phyloP scores from a whole-genome alignment of 2,797 vertebrate genomes.

The Arctocebus calabarensis region DNA sequence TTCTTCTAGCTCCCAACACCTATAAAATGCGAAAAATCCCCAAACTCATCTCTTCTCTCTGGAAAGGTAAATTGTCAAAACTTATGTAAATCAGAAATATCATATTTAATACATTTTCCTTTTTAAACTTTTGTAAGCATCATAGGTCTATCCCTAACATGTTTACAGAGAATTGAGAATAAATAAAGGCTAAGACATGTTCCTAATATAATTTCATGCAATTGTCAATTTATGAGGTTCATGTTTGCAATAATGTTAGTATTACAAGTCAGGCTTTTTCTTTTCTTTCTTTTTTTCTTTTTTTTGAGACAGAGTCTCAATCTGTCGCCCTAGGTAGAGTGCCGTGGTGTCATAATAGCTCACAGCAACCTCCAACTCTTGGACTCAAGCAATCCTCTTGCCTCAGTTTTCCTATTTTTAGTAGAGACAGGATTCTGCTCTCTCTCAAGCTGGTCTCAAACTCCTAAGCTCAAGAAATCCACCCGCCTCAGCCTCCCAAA shows the following conservation, averaged over 20 bases:
- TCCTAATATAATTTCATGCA: neutral
- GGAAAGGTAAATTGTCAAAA: neutral
- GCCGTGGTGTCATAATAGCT: too few species aligned
- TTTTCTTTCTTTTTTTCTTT: too few species aligned
- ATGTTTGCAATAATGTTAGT: neutral
- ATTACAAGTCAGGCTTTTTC: neutral
- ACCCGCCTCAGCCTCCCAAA: too few species aligned
- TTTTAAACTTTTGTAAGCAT: neutral
- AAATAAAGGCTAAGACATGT: neutral
- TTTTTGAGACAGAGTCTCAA: too few species aligned
- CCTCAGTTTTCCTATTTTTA: too few species aligned
- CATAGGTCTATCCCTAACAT: neutral
- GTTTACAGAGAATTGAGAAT: neutral
- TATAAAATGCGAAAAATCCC: neutral
- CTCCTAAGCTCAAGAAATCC: too few species aligned
- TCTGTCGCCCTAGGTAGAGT: too few species aligned
- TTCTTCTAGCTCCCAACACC: neutral
- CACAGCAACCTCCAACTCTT: too few species aligned
- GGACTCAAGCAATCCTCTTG: too few species aligned
- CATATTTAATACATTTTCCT: neutral
- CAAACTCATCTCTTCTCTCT: neutral
- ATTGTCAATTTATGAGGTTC: neutral
- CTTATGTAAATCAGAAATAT: neutral
- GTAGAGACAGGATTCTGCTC: too few species aligned
- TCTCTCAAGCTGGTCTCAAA: too few species aligned